Base-by-base conservation (phyloP, 2,888 invertebrate genomes). In the Diplazon laetatorius region DNA sequence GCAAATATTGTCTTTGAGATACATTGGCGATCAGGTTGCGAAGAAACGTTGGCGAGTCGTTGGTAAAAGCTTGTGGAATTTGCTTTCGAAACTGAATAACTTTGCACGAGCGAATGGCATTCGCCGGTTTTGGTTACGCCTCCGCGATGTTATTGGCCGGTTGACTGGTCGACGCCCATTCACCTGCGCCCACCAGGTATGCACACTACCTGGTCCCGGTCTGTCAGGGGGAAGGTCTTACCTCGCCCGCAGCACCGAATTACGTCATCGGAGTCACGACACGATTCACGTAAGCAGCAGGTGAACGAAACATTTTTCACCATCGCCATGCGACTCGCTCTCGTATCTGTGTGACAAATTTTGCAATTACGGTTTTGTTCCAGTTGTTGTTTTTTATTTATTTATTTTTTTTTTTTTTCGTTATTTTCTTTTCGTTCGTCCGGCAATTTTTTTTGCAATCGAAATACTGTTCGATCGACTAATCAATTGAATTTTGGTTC, bases 231-330 rank as follows among this genome's bases (percentile, higher is more conserved):
- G 83, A 83, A 74, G 76, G 77, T 79, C 81, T 85, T 83, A 82
- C 84, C 73, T 77, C 73, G 66, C 74, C 77, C 78, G 76, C 78
- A 35, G 71, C 85, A 84, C 57, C 30, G 77, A 55, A 80, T 88
- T 88, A 89, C 89, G 88, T 89, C 88, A 89, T 74, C 55, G 30
- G 73, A 86, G 88, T 87, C 88, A 89, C 85, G 87, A 86, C 85
- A 86, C 85, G 73, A 73, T 68, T 78, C 72, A 71, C 75, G 77
- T 83, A 81, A 82, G 83, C n/a, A n/a, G n/a, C n/a, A n/a, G n/a
- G n/a, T n/a, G n/a, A n/a, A n/a, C 84, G 85, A 85, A 83, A 74
- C 73, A 78, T 74, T 78, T 79, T 46, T 76, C 68, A 73, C 44
- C 73, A 65, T 71, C 18, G 60, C 48, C 42, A 65, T 46, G 69